Conservation (phyloP, 2,113 vertebrate species). For the Thunnus thynnus region DNA sequence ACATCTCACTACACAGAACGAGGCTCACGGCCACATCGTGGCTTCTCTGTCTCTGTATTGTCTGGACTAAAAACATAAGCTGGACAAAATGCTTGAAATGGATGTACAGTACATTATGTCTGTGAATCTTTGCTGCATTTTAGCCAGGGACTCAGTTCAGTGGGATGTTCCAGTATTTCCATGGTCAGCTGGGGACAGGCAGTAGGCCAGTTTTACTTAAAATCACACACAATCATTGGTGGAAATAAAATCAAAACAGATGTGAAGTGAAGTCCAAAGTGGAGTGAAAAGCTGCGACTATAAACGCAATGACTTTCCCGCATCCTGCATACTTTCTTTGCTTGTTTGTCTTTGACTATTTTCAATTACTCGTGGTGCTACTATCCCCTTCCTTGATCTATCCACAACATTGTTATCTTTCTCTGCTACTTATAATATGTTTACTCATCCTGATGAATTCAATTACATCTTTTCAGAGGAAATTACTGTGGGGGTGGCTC, state of each 20-base stretch:
- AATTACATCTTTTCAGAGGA: constrained; percentile 83
- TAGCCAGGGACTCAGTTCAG: background rate
- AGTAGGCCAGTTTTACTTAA: background rate
- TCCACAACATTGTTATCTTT: constrained; percentile 82
- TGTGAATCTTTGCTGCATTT: constrained; percentile 23
- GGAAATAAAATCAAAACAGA: constrained; percentile 7
- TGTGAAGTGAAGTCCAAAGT: background rate
- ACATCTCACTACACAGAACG: constrained; percentile 43
- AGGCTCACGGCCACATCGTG: constrained; percentile 20
- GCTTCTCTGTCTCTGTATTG: constrained; percentile 23
- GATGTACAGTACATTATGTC: background rate
- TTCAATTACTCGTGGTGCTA: constrained; percentile 74
- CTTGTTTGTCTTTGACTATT: constrained; percentile 79
- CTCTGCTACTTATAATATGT: constrained; percentile 80
- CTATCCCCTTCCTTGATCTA: constrained; percentile 77
- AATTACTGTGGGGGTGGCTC: constrained; percentile 77
- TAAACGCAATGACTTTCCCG: constrained; percentile 22
- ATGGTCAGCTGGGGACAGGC: background rate
- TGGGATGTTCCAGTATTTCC: background rate
- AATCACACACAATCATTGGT: background rate
- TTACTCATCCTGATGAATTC: constrained; percentile 84
- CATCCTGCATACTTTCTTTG: constrained; percentile 37
- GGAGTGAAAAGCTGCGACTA: constrained; percentile 4
- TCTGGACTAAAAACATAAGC: constrained; percentile 23
- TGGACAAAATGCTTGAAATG: constrained; percentile 24